phyloP scores from a whole-genome alignment of 2,113 vertebrate species.

The Hippocampus zosterae region DNA sequence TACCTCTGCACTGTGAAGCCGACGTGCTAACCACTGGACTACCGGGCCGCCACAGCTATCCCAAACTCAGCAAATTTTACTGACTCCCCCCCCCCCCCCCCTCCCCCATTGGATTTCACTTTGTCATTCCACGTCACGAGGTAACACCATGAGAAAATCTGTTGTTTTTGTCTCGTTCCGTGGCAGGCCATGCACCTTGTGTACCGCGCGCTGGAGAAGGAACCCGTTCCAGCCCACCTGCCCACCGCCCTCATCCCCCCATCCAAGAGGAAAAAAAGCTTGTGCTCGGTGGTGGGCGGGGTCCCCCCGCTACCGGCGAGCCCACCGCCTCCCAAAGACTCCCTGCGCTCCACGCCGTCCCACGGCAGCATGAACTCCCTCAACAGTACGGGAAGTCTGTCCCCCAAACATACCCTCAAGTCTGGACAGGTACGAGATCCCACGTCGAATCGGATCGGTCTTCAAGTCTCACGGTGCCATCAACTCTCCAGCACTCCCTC shows the following conservation, averaged over 20 bases:
- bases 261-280: conserved; percentile 87
- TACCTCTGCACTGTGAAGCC: no score
- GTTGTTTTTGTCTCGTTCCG: background rate
- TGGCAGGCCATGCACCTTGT: conserved; percentile 96
- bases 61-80: background rate
- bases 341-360: conserved; percentile 90
- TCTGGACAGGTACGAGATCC: conserved; percentile 77
- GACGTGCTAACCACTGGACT: no score
- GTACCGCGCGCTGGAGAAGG: conserved; percentile 95
- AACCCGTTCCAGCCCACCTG: conserved; percentile 86
- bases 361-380: conserved; percentile 90
- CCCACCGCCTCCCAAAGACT: conserved; percentile 87
- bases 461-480: background rate
- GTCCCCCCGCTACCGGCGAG: conserved; percentile 86
- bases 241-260: conserved; percentile 86
- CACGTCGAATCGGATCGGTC: background rate
- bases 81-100: no score
- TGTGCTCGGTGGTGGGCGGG: conserved; percentile 73
- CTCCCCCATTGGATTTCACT: background rate
- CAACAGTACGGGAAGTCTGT: conserved; percentile 87
- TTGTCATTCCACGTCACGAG: background rate
- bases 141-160: background rate
- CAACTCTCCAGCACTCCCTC: conserved; percentile 69
- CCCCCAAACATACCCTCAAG: conserved; percentile 88
- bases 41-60: no score